Evolutionary conservation across 2,797 vertebrate genomes (phyloP), one percentile per base, ranked within the genome.

Genomic region (Carapus acus): DNA sequence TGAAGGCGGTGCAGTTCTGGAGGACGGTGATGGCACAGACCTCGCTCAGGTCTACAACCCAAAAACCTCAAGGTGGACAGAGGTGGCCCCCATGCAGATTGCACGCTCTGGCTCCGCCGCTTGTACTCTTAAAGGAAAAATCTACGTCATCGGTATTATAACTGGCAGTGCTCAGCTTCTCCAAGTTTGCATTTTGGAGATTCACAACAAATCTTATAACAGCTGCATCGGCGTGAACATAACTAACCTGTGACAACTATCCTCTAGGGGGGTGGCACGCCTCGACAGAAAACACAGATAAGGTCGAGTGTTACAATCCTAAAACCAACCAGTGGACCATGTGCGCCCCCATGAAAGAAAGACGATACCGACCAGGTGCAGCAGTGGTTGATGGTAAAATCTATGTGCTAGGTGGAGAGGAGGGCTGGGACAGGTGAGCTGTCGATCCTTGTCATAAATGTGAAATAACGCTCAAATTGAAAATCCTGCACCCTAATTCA

Each of bases 311-410:
- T 68, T 90, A 88, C 42, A 84, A 89, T 58, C 89, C 90, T 15
- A 89, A 87, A 41, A 89, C 81, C 49, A 88, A 90, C 74, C 78
- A 81, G 67, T 91, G 90, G 89, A 90, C 85, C 7, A 90, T 90
- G 89, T 90, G 89, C 1, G 87, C 90, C 3, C 87, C 89, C 9
- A 90, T 90, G 90, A 90, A 88, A 50, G 90, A 91, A 50, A 64
- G 89, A 1, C 88, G 90, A 16, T 90, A 90, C 67, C 78, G 90
- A 24, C 89, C 89, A 0, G 89, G 88, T 0, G 89, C 83, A 40
- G 87, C 87, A 4, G 90, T 90, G 11, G 88, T 90, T 49, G 87
- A 90, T 4, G 87, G 87, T 14, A 88, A 88, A 61, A 90, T 90
- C 59, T 90, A 89, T 0, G 89, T 90, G 7, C 64, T 90, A 42